Evolutionary conservation across 2,888 invertebrate genomes (phyloP).

Genomic region (Drosophila prostipennis): DNA sequence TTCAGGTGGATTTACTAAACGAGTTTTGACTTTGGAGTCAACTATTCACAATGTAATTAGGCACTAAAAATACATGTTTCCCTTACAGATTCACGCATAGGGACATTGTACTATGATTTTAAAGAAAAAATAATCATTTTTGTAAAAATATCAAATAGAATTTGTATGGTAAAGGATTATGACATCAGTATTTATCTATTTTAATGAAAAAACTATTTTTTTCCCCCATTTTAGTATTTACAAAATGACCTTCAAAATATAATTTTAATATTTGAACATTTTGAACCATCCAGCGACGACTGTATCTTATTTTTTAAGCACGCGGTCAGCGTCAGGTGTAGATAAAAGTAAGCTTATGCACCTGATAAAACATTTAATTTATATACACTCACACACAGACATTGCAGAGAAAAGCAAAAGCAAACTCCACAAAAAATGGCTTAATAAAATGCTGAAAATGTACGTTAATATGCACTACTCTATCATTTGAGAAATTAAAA

Average conservation of each 20-base stretch:
- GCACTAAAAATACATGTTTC: not conserved
- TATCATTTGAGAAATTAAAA: slow-evolving; percentile 53
- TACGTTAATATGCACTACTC: slow-evolving; percentile 40
- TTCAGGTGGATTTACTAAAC: slow-evolving; percentile 28
- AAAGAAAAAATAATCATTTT: not conserved
- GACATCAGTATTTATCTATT: not conserved
- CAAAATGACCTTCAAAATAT: not conserved
- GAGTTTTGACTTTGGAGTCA: slow-evolving; percentile 17
- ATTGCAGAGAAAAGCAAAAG: slow-evolving; percentile 13
- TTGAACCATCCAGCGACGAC: not conserved
- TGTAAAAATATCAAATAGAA: no score
- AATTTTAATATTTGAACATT: not conserved
- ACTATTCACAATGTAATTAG: slow-evolving; percentile 16
- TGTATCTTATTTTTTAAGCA: slow-evolving; percentile 11
- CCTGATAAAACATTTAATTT: slow-evolving; percentile 39
- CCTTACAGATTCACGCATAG: not conserved
- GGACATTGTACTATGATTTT: not conserved
- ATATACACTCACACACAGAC: slow-evolving; percentile 11
- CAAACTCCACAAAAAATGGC: slow-evolving; percentile 21
- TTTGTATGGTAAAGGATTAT: not conserved
- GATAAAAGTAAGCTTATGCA: slow-evolving; percentile 33
- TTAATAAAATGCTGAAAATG: slow-evolving; percentile 36
- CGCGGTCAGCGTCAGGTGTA: slow-evolving; percentile 24
- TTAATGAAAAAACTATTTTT: not conserved
- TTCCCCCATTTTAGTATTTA: no score